phyloP scores from a whole-genome alignment of 1,140 invertebrate species.

The Bombus affinis region DNA sequence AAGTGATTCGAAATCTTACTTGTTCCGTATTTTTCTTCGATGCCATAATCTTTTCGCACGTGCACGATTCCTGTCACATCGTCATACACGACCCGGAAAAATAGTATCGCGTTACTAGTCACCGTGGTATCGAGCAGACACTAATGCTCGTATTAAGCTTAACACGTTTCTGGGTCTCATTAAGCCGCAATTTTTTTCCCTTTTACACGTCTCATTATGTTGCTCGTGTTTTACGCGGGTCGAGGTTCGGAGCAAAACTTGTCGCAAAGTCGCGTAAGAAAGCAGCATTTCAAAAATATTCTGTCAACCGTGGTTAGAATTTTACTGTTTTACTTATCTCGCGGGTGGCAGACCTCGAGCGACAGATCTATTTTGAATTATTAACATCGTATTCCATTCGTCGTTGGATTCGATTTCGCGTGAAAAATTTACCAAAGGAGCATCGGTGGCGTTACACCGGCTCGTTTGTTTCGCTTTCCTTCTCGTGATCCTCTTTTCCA shows the following conservation, averaged over 20 bases:
- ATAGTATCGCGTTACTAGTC: not conserved
- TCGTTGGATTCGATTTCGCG: not conserved
- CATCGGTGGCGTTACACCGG: not conserved
- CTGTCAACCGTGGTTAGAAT: not conserved
- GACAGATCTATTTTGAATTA: slow-evolving; percentile 10
- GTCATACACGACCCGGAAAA: too few species aligned
- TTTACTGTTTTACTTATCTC: slow-evolving; percentile 14
- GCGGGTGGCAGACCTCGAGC: not conserved
- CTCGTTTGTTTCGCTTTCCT: not conserved
- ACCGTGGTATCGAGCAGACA: not conserved
- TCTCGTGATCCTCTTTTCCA: not conserved
- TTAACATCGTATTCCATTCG: not conserved
- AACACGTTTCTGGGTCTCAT: slow-evolving; percentile 32
- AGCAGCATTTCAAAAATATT: not conserved
- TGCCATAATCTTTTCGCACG: not conserved
- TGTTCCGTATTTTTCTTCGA: not conserved
- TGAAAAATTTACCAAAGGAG: slow-evolving; percentile 16
- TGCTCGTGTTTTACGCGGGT: not conserved
- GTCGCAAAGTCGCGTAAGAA: not conserved
- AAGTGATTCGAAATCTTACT: not conserved
- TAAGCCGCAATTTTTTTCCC: slow-evolving; percentile 44
- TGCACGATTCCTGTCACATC: not conserved
- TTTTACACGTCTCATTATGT: not conserved
- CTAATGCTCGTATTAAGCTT: not conserved
- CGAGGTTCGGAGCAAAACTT: not conserved